These are phyloP conservation scores for Zosterops hypoxanthus DNA, from an alignment of 2,113 vertebrate species.

Conservation along the genomic window DNA sequence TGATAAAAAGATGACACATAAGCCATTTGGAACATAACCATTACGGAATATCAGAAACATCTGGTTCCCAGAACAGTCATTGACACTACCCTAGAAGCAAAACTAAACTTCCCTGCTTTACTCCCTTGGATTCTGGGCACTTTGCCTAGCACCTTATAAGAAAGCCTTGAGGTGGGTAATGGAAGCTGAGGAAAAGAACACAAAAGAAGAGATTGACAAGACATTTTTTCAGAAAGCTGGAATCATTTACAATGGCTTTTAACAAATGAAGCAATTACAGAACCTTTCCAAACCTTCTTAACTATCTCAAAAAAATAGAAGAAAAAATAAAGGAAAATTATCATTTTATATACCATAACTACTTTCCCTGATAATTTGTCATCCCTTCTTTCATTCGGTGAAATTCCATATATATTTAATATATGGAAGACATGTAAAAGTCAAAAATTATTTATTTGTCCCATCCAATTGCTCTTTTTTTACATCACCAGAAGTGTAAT, in stretches of 20 bases:
- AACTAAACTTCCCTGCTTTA: constrained; percentile 2
- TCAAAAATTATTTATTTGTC: background rate
- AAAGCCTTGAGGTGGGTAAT: constrained; percentile 22
- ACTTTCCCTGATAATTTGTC: background rate
- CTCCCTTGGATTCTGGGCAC: too few relatives aligned
- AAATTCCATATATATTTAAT: background rate
- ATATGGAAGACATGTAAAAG: background rate
- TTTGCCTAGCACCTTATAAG: background rate
- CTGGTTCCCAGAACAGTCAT: background rate
- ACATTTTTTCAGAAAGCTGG: background rate
- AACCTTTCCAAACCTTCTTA: background rate
- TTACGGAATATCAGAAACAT: background rate
- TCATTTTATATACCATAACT: background rate
- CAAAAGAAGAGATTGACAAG: background rate
- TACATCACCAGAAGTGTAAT: background rate
- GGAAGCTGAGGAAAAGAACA: background rate
- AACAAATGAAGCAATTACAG: background rate
- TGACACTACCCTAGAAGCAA: background rate
- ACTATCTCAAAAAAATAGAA: background rate
- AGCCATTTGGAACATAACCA: background rate
- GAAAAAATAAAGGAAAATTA: background rate
- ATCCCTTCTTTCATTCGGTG: background rate
- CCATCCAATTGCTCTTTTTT: background rate
- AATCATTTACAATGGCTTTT: background rate
- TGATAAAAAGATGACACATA: background rate